A percentile compares a stretch with the other conserved stretches of the same genome.
Evolutionary conservation across 92 coral and sea anemone genomes (phyloP).

Genomic region (Virgularia gustaviana): DNA sequence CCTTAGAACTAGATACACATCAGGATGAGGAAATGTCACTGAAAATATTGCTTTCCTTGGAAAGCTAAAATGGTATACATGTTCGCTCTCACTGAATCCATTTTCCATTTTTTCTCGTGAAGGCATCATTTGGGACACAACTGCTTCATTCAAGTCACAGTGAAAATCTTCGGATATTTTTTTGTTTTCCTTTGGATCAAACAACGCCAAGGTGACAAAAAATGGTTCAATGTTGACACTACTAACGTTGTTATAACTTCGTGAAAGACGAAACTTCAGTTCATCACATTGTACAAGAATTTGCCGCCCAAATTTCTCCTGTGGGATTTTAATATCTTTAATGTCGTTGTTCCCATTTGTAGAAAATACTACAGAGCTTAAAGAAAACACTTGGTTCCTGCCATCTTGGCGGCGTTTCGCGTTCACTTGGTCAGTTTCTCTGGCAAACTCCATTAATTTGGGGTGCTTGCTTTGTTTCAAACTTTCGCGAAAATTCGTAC

Average conservation of each 20-base stretch:
- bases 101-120: slow-evolving; percentile 25
- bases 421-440: slow-evolving; percentile 91
- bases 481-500: slow-evolving; percentile 77
- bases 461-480: slow-evolving; percentile 94
- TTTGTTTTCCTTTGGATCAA: slow-evolving; percentile 80
- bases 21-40: slow-evolving; percentile 72
- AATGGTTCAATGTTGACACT: slow-evolving; percentile 90
- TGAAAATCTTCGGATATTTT: slow-evolving; percentile 92
- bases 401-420: slow-evolving; percentile 79
- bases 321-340: slow-evolving; percentile 75
- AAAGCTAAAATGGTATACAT: slow-evolving; percentile 19
- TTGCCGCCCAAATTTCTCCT: slow-evolving; percentile 76
- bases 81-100: slow-evolving; percentile 2
- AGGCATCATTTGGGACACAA: slow-evolving; percentile 68
- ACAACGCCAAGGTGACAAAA: slow-evolving; percentile 74
- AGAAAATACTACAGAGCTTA: slow-evolving; percentile 55
- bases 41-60: slow-evolving; percentile 78
- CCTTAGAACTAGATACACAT: slow-evolving; percentile 78
- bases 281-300: slow-evolving; percentile 74
- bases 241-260: slow-evolving; percentile 54
- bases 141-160: slow-evolving; percentile 78
- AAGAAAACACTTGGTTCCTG: slow-evolving; percentile 77
- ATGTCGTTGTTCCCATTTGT: slow-evolving; percentile 75
- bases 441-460: slow-evolving; percentile 79
- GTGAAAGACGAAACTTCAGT: slow-evolving; percentile 82